Percentiles rank a stretch among this genome's conserved stretches.
Evolutionary conservation across 2,797 vertebrate species (phyloP).

Genomic region (Champsocephalus gunnari): DNA sequence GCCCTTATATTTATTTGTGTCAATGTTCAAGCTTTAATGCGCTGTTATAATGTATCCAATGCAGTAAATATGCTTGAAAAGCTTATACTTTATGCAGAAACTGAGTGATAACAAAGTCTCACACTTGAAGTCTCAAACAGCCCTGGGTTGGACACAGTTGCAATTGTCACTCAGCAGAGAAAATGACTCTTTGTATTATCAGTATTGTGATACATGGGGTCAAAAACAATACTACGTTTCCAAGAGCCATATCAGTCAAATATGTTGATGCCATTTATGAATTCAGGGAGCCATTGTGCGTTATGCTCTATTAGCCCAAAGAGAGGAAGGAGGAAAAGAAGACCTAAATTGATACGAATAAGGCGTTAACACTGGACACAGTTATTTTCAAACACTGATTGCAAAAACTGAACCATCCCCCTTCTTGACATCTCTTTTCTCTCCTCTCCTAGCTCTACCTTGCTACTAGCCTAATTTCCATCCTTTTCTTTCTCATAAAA

Average conservation of each 20-base stretch:
- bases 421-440: conserved; percentile 4
- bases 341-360: neutral
- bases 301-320: neutral
- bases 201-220: neutral
- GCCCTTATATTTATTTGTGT: neutral
- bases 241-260: neutral
- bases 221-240: neutral
- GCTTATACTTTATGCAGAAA: conserved; percentile 17
- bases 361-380: too few relatives aligned
- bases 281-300: neutral
- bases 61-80: neutral
- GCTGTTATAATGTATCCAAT: conserved; percentile 1
- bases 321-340: neutral
- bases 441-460: neutral
- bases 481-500: conserved; percentile 28
- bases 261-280: conserved; percentile 2
- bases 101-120: neutral
- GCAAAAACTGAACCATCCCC: neutral
- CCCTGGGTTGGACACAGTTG: neutral
- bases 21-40: neutral
- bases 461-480: conserved; percentile 12
- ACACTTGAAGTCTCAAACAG: neutral
- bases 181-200: neutral
- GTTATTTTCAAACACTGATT: conserved; percentile 9
- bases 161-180: neutral